Evolutionary conservation across 2,797 vertebrate species (phyloP).

Genomic region (Bovichtus diacanthus): DNA sequence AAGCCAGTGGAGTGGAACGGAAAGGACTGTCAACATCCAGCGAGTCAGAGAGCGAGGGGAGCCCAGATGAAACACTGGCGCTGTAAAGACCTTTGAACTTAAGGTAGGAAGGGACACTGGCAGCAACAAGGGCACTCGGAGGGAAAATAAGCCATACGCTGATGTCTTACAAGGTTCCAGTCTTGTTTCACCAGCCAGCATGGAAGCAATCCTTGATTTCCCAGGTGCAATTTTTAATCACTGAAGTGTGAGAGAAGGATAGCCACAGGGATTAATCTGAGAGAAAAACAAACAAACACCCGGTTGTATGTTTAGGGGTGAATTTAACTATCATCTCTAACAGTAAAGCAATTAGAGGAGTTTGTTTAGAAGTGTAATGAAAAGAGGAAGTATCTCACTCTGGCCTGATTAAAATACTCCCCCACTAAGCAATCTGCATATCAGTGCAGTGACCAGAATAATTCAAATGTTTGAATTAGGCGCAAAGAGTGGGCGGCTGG

Average conservation of each 20-base stretch:
- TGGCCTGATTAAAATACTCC: constrained; percentile 61
- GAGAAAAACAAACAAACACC: constrained; percentile 56
- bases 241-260: constrained; percentile 56
- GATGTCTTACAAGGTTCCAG: constrained; percentile 35
- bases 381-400: constrained; percentile 50
- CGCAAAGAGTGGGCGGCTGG: constrained; percentile 25
- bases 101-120: constrained; percentile 34
- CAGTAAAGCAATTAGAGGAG: constrained; percentile 51
- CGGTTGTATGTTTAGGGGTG: constrained; percentile 40
- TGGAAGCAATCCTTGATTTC: constrained; percentile 70
- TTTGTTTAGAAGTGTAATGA: constrained; percentile 50
- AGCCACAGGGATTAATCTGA: constrained; percentile 58
- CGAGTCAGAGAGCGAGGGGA: constrained; percentile 47
- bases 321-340: constrained; percentile 54
- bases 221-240: constrained; percentile 72
- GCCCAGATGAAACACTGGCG: constrained; percentile 51
- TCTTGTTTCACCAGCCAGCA: constrained; percentile 43
- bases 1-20: constrained; percentile 68
- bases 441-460: constrained; percentile 63
- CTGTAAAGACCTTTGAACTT: constrained; percentile 71
- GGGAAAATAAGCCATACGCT: constrained; percentile 52
- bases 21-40: constrained; percentile 61
- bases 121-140: constrained; percentile 28
- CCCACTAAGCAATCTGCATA: constrained; percentile 55
- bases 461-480: constrained; percentile 59